Evolutionary conservation across 2,797 vertebrate genomes (phyloP).

Genomic region (Chelonia mydas): DNA sequence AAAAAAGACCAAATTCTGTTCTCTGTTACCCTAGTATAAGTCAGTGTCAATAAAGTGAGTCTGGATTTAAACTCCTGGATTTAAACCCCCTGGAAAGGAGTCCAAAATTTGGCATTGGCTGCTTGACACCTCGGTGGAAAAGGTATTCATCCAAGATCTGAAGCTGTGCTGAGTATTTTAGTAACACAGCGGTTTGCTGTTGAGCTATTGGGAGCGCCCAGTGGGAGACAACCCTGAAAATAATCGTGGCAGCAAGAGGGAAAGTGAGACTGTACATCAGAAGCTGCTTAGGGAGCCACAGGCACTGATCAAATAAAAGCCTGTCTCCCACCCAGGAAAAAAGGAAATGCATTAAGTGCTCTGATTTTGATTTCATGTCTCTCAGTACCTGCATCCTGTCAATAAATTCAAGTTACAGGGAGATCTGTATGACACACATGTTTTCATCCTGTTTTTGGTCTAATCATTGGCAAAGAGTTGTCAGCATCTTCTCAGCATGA

Average conservation of each 20-base stretch:
- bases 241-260: background rate
- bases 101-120: background rate
- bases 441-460: background rate
- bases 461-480: background rate
- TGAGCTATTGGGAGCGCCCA: background rate
- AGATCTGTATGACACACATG: background rate
- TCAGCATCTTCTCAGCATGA: background rate
- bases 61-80: background rate
- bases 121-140: background rate
- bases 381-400: background rate
- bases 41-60: background rate
- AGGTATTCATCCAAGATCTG: background rate
- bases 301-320: background rate
- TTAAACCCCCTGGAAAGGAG: background rate
- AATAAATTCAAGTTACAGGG: background rate
- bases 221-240: background rate
- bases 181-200: background rate
- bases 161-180: background rate
- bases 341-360: background rate
- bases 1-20: background rate
- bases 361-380: background rate
- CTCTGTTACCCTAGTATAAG: background rate
- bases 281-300: background rate
- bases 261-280: background rate
- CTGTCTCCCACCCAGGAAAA: background rate